Base-by-base conservation (phyloP, 37 sponge, comb jelly and placozoan genomes). In the Cladorhizidae sp. region DNA sequence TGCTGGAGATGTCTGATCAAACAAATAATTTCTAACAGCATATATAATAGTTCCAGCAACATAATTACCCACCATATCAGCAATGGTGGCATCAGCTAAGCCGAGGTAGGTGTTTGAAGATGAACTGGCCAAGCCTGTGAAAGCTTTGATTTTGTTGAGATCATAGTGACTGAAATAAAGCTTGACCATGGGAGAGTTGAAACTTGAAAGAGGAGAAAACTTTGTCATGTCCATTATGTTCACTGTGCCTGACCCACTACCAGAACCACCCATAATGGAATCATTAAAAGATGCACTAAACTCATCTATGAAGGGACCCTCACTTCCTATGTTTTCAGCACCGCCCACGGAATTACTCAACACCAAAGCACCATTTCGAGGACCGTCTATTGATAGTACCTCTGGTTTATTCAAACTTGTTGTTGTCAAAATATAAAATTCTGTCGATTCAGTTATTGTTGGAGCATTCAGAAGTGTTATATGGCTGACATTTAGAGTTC, bases 41-140 rank as follows among this genome's bases (percentile, higher is more conserved):
- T 40, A n/a, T 20, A 88, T 54, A 35, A 70, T 45, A 31, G 42
- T 33, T 15, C 52, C 76, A 9, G 64, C 39, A 17, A 96, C 78
- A 45, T 42, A 58, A 63, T 93, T 96, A 18, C 88, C 89, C 32
- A 83, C 88, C 86, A 90, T 96, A 70, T 96, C 96, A 25, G 33
- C 6, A 1, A 96, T 64, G 26, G 87, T 71, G 41, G 15, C 35
- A 50, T 25, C 37, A 21, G 96, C 84, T 50, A 93, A 37, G 40
- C 85, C 80, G 29, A 96, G 74, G 67, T 73, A 87, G 8, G 93
- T 87, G 68, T 75, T 70, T 25, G n/a, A 32, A 26, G 25, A 18
- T 21, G 22, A 20, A 7, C 79, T 87, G 26, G 93, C 96, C 55
- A 96, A 58, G 0, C 40, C 50, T 36, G 83, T 87, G 49, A 86